phyloP scores from a whole-genome alignment of 1,140 invertebrate species.

The Mactra quadrangularis region DNA sequence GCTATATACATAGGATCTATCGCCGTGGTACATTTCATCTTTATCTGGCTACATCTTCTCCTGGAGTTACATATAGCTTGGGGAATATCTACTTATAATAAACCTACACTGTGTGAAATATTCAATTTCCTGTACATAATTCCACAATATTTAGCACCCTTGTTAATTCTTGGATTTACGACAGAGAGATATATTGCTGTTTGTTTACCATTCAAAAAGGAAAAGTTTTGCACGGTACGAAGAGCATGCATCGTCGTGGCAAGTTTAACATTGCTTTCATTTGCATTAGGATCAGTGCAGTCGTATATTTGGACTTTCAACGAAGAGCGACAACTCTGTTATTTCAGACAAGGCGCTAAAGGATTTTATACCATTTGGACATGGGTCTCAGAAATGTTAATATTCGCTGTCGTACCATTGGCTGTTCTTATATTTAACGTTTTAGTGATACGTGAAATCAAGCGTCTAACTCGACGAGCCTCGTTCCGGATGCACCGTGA shows the following conservation, averaged over 20 bases:
- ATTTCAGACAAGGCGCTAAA: constrained; percentile 31
- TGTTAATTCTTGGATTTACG: constrained; percentile 90
- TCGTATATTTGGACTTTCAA: constrained; percentile 78
- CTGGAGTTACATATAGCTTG: constrained; percentile 75
- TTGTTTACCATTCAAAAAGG: constrained; percentile 92
- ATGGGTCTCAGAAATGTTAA: constrained; percentile 77
- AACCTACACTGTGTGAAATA: constrained; percentile 73
- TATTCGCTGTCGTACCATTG: constrained; percentile 79
- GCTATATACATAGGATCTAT: constrained; percentile 81
- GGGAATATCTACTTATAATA: constrained; percentile 72
- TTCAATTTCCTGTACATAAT: constrained; percentile 76
- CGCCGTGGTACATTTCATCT: constrained; percentile 79
- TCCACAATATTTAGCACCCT: constrained; percentile 80
- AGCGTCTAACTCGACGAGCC: constrained; percentile 70
- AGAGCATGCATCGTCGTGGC: constrained; percentile 68
- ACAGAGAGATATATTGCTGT: constrained; percentile 98
- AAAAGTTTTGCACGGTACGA: constrained; percentile 75
- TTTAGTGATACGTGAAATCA: constrained; percentile 79
- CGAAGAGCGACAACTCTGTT: constrained; percentile 39
- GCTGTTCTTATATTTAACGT: constrained; percentile 81
- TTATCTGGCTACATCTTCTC: constrained; percentile 78
- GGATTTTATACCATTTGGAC: constrained; percentile 79
- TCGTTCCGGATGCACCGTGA: constrained; percentile 61
- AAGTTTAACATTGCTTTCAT: constrained; percentile 64
- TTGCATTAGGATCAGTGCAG: constrained; percentile 71